Percentiles rank a stretch among this genome's conserved stretches.
phyloP scores from a whole-genome alignment of 2,888 invertebrate genomes.

The Patella depressa region DNA sequence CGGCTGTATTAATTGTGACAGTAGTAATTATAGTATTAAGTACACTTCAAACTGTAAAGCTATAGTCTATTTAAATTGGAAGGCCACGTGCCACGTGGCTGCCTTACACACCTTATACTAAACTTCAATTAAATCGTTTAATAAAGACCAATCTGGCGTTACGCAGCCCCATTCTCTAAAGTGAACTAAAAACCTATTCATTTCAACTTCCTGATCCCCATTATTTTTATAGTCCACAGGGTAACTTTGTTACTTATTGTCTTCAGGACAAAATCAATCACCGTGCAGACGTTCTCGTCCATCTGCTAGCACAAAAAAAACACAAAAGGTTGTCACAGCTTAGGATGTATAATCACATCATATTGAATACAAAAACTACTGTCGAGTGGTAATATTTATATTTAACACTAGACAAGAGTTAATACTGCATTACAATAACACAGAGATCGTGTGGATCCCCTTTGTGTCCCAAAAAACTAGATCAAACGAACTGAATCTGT shows the following conservation, averaged over 20 bases:
- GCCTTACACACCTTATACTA: neutral
- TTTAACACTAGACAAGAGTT: too few relatives aligned
- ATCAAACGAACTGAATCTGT: too few relatives aligned
- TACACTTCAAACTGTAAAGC: neutral
- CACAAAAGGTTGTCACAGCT: constrained; percentile 10
- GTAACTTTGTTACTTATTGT: constrained; percentile 2
- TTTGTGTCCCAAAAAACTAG: too few relatives aligned
- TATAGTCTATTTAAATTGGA: neutral
- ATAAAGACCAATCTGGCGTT: constrained; percentile 4
- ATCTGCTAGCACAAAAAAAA: constrained; percentile 5
- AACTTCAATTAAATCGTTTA: constrained; percentile 1
- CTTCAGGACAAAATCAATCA: neutral
- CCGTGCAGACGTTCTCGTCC: neutral
- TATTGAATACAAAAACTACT: too few relatives aligned
- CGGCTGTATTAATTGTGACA: too few relatives aligned
- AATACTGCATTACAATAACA: too few relatives aligned
- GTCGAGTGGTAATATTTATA: too few relatives aligned
- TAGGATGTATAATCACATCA: neutral
- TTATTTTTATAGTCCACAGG: neutral
- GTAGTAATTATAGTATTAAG: too few relatives aligned
- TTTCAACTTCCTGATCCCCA: neutral
- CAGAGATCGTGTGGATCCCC: too few relatives aligned
- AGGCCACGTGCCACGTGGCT: neutral
- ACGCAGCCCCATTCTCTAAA: neutral
- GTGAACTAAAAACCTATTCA: neutral